A percentile compares a stretch with the other conserved stretches of the same genome.
Conservation (phyloP, 2,888 invertebrate species). For the Schizaphis graminum region DNA sequence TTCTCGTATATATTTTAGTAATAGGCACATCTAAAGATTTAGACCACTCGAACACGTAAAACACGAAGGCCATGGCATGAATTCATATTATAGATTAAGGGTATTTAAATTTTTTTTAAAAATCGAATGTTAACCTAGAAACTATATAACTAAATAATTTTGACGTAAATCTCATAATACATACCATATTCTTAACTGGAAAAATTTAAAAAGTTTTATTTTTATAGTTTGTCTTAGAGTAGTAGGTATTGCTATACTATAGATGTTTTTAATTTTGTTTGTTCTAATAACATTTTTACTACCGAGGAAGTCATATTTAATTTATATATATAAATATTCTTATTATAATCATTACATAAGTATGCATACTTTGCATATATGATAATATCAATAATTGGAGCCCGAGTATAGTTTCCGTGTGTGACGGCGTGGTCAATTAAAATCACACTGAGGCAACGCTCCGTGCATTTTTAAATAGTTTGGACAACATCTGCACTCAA, state of each 20-base stretch:
- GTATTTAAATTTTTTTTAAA: background rate
- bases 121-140: background rate
- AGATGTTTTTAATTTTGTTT: background rate
- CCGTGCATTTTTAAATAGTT: background rate
- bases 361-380: background rate
- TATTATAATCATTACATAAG: background rate
- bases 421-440: background rate
- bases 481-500: constrained; percentile 15
- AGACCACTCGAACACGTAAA: background rate
- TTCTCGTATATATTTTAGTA: background rate
- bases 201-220: background rate
- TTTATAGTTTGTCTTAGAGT: background rate
- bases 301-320: background rate
- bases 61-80: background rate
- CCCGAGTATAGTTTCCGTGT: background rate
- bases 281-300: background rate
- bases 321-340: background rate
- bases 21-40: background rate
- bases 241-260: background rate
- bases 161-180: background rate
- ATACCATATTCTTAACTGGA: background rate
- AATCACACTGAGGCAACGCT: background rate
- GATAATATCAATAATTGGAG: constrained; percentile 1
- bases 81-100: background rate
- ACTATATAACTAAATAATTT: background rate